A percentile compares a stretch with the other conserved stretches of the same genome.
These are phyloP conservation scores for Nephrotoma guestfalica DNA, from an alignment of 2,888 invertebrate species.

Conservation along the genomic window DNA sequence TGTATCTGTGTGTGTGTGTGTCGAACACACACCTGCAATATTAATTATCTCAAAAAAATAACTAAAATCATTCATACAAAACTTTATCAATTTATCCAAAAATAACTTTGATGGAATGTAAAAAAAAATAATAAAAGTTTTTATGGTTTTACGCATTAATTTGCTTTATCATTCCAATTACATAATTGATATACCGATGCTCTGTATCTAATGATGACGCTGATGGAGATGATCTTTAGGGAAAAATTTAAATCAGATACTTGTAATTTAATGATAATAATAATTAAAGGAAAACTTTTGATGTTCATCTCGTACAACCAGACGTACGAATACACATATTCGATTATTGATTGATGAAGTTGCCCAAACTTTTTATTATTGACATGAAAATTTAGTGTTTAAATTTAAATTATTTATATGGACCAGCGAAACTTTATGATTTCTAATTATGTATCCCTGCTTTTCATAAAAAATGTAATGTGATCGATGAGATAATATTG, in stretches of 20 bases:
- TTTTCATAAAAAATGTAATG: neutral
- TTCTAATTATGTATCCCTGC: neutral
- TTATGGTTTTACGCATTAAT: neutral
- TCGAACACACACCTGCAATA: neutral
- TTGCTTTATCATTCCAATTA: neutral
- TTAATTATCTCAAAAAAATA: neutral
- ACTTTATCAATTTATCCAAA: neutral
- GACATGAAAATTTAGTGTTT: neutral
- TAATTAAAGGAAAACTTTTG: neutral
- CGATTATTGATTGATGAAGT: neutral
- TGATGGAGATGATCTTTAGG: neutral
- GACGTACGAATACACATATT: neutral
- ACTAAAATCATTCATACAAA: neutral
- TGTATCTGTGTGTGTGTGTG: no score
- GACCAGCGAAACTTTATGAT: neutral
- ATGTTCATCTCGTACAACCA: neutral
- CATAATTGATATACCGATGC: neutral
- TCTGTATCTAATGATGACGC: neutral
- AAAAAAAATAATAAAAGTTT: neutral
- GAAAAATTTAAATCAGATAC: neutral
- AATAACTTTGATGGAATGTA: neutral
- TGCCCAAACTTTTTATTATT: neutral
- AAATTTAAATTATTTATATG: neutral
- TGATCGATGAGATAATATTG: neutral
- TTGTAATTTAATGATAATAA: neutral